These are phyloP conservation scores for Onychomys arenicola DNA, from an alignment of 2,797 vertebrate genomes.

Conservation along the genomic window DNA sequence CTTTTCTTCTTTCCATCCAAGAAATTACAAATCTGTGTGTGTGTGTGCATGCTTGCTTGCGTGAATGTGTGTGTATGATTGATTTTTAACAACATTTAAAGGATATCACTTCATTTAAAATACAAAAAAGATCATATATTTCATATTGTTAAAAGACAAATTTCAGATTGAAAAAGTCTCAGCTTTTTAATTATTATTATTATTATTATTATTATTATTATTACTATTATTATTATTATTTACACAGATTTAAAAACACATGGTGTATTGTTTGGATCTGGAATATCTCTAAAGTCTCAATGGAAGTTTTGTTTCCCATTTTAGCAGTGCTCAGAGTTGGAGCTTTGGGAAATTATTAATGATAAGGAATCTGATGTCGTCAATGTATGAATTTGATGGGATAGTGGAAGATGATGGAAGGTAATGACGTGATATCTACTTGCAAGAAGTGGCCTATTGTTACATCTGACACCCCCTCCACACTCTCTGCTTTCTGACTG, in stretches of 20 bases:
- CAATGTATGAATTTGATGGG: background rate
- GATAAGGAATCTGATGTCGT: background rate
- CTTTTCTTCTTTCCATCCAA: background rate
- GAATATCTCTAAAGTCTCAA: background rate
- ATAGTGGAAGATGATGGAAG: background rate
- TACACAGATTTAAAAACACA: background rate
- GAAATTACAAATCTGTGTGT: background rate
- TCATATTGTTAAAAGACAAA: background rate
- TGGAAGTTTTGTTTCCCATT: background rate
- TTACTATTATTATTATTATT: no score
- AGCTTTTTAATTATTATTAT: no score
- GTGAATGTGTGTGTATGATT: background rate
- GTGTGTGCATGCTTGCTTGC: no score
- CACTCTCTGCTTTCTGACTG: background rate
- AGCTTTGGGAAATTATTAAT: background rate
- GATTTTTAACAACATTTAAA: background rate
- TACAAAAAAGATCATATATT: background rate
- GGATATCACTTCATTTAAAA: background rate
- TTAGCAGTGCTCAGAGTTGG: background rate
- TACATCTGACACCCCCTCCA: accelerated
- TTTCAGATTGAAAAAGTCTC: background rate
- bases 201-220: no score
- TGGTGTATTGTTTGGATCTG: background rate
- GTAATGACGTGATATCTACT: accelerated
- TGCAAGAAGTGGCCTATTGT: background rate